Evolutionary conservation across 2,113 vertebrate species (phyloP).

Genomic region (Lucifuga dentata): DNA sequence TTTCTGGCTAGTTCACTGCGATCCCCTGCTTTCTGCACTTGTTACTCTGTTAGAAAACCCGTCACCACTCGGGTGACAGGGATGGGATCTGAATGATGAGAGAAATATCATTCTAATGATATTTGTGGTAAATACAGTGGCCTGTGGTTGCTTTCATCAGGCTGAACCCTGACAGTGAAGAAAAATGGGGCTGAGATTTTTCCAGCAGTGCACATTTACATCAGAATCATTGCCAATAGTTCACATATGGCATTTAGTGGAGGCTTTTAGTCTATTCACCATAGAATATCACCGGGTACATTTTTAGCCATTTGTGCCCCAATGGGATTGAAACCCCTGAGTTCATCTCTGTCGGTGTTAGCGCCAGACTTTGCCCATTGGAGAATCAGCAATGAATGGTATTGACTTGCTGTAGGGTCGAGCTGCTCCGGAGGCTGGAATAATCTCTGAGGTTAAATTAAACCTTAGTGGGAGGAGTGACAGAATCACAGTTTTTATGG

Average conservation of each 20-base stretch:
- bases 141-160: conserved; percentile 39
- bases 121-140: conserved; percentile 51
- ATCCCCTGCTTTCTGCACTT: conserved; percentile 9
- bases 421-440: too few relatives aligned
- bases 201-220: conserved; percentile 44
- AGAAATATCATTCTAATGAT: conserved; percentile 45
- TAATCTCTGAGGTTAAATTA: background rate
- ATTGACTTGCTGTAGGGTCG: background rate
- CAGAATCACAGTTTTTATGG: conserved; percentile 1
- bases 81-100: conserved; percentile 44
- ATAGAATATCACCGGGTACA: background rate
- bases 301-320: conserved; percentile 2
- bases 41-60: conserved; percentile 31
- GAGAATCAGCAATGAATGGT: background rate
- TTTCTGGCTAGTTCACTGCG: conserved; percentile 18
- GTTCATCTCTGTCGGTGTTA: background rate
- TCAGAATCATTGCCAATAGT: conserved; percentile 39
- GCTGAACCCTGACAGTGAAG: conserved; percentile 32
- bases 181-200: conserved; percentile 33
- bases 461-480: background rate
- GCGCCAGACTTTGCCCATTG: background rate
- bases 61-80: conserved; percentile 21
- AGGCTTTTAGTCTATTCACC: conserved; percentile 7
- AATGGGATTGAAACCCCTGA: background rate
- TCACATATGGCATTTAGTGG: conserved; percentile 5